phyloP scores from a whole-genome alignment of 1,140 invertebrate genomes.

The Anastatus disparis region DNA sequence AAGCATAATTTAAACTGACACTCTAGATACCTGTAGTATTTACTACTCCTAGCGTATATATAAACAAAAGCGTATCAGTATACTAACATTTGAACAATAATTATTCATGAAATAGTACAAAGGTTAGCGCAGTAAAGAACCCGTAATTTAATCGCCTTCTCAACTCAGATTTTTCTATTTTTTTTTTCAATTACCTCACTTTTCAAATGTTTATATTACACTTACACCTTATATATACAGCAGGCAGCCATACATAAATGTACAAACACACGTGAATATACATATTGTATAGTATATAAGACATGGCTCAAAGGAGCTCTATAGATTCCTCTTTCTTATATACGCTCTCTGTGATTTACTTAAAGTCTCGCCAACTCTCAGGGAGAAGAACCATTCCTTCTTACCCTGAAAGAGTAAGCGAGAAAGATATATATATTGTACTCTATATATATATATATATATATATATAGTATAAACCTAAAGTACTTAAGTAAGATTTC shows the following conservation, averaged over 20 bases:
- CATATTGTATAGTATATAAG: no score
- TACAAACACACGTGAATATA: no score
- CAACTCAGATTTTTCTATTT: no score
- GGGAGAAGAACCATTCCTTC: neutral
- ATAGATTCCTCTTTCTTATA: neutral
- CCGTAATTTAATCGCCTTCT: no score
- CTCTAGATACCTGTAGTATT: no score
- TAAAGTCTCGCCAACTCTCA: neutral
- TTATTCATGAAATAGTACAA: no score
- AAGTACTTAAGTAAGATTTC: constrained; percentile 51
- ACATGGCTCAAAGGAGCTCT: neutral
- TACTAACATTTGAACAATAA: no score
- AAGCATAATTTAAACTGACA: no score
- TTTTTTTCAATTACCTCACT: neutral
- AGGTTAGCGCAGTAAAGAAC: no score
- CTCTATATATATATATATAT: neutral
- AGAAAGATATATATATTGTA: neutral
- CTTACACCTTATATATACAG: neutral
- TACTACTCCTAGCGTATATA: no score
- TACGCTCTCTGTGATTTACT: neutral
- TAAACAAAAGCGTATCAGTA: no score
- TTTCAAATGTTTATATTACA: neutral
- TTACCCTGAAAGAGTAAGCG: neutral
- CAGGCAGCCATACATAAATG: no score
- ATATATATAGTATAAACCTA: neutral